Evolutionary conservation across 2,888 invertebrate species (phyloP), one percentile per base, ranked within the genome.

Genomic region (Lissonota sp.): DNA sequence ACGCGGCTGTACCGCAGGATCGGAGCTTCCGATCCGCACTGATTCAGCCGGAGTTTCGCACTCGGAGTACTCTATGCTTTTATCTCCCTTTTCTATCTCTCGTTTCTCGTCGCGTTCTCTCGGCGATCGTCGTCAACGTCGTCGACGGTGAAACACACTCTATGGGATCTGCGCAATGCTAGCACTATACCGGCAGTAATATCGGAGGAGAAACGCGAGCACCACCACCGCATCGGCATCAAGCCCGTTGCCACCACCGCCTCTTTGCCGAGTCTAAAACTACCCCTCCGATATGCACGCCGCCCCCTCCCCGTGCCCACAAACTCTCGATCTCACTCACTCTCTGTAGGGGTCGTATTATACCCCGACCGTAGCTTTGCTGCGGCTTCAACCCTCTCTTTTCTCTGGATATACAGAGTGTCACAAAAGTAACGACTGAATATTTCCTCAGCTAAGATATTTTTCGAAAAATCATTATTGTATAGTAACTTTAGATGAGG

Each of bases 131-230:
- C 83, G 83, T 69, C 64, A 14, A 39, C 69, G 69, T 60, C 49
- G 63, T 63, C 70, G 55, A 55, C 63, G 78, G 85, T 82, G 84
- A 84, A 87, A 87, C 87, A 84, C 84, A 85, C 84, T 64, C 72
- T 26, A 26, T 26, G 26, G 26, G 86, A 84, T 87, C 87, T 89
- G 88, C 88, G 88, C 89, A 88, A 87, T 86, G 26, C 26, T 3
- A 3, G 26, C 26, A 26, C 26, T 26, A n/a, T n/a, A 74, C 73
- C 83, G 37, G 69, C 72, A 70, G 70, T 26, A 26, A 26, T 26
- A 26, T 26, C 3, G 26, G 26, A 26, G 26, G 26, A 26, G 26
- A 26, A 26, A 26, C 46, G 62, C 46, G 62, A 66, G 37, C 67
- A 42, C 69, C 46, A 26, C 57, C 39, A 46, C 58, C 60, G 62